Conservation (phyloP, 1,140 invertebrate species). For the Heterodera schachtii region DNA sequence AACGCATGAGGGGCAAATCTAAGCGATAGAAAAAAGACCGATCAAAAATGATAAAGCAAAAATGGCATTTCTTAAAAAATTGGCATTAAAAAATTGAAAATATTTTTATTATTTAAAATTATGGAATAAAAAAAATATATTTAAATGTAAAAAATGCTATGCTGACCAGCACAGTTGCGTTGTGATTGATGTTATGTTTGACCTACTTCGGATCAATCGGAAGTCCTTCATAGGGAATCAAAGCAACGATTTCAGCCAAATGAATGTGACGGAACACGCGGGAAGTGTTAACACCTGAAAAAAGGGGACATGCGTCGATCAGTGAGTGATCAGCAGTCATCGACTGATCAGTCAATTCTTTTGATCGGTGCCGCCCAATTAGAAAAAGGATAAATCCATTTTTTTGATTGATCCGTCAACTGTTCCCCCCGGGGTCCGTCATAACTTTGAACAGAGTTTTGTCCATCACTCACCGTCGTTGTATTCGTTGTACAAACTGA, state of each 20-base stretch:
- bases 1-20: slow-evolving; percentile 63
- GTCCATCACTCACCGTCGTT: slow-evolving; percentile 52
- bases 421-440: no score
- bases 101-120: background rate
- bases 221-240: slow-evolving; percentile 57
- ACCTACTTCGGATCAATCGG: slow-evolving; percentile 53
- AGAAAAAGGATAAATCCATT: background rate
- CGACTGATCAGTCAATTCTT: background rate
- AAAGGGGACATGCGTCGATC: background rate
- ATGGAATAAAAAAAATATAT: slow-evolving; percentile 3
- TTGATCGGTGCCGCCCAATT: background rate
- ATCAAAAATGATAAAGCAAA: background rate
- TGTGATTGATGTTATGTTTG: background rate
- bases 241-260: slow-evolving; percentile 58
- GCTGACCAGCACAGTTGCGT: no score
- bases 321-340: background rate
- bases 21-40: background rate
- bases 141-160: background rate
- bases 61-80: background rate
- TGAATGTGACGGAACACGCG: slow-evolving; percentile 60
- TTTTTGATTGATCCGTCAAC: background rate
- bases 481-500: slow-evolving; percentile 64
- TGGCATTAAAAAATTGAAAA: background rate
- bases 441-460: background rate
- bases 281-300: slow-evolving; percentile 57